Base-by-base conservation (phyloP, 1,140 invertebrate species). In the Charaxes varanes region DNA sequence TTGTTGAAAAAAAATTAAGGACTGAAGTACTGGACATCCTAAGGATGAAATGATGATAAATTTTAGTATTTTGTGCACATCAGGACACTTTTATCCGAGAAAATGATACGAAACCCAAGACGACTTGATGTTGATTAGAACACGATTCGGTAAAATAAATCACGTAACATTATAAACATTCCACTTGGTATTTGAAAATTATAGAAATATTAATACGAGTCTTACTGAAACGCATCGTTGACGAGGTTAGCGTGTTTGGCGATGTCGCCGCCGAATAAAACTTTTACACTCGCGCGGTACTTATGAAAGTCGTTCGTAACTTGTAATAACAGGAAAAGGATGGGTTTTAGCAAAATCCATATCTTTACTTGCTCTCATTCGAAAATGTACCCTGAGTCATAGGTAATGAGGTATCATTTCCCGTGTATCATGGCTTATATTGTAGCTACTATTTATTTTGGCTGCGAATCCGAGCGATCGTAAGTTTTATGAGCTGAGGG, bases 191-290 rank as follows among this genome's bases (percentile, higher is more conserved):
- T n/a, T n/a, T n/a, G n/a, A n/a, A n/a, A n/a, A n/a, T n/a, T n/a
- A n/a, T n/a, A n/a, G n/a, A 30, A 7, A 33, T 35, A 12, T 22
- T 15, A 10, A 21, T 27, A 34, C 19, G 22, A 40, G 26, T 31
- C 85, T 90, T 68, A 91, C 93, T 91, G 88, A 70, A 99, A 97
- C 8, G 93, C 93, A 32, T 90, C 86, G 51, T 92, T 87, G 2
- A 98, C 95, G 44, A 97, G 87, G 35, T 89, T 87, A 27, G 91
- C 90, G 66, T 97, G 94, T 35, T 87, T 85, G 14, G 91, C 90
- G n/a, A 98, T 94, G 88, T 97, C 95, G 16, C 77, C 73, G 36
- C 96, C 97, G 61, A 98, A 94, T 84, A n/a, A n/a, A n/a, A n/a
- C n/a, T n/a, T n/a, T n/a, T n/a, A n/a, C n/a, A n/a, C n/a, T n/a